Evolutionary conservation across 2,113 vertebrate genomes (phyloP), one percentile per base, ranked within the genome.

Genomic region (Podilymbus podiceps): DNA sequence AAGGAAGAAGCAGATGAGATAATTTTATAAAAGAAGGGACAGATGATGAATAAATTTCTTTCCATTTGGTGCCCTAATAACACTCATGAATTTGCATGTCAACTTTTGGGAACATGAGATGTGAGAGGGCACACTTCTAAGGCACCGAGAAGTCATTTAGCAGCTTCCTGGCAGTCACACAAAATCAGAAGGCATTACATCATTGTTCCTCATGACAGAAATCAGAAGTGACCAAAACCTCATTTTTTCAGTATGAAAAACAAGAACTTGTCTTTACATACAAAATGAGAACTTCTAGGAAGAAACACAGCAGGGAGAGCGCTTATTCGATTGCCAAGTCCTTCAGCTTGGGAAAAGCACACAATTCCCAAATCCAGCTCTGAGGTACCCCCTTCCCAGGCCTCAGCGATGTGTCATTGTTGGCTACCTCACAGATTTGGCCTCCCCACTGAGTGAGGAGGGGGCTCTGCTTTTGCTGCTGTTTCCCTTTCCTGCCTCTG

Each of bases 371-470:
- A 74, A 74, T 46, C 30, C 68, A 95, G 47, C 52, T 60, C 78
- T 17, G 15, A 40, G 59, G 40, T 46, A 71, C 3, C 3, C 31
- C 8, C 20, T 72, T 47, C 19, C 60, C n/a, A 47, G n/a, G 69
- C 44, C 5, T 5, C 35, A 66, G 71, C 3, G 5, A n/a, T 5
- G 2, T 42, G 52, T 59, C 1, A 0, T 24, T 20, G 17, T 35
- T 31, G 42, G 35, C 40, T 13, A 24, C 46, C 49, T 44, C 44
- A 47, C 30, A 58, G 13, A 19, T 63, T 33, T 76, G 53, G 63
- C 11, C 76, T 72, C 49, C 22, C 31, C 44, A 42, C 0, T 0
- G 1, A 80, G 42, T 1, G 4, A 69, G 59, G 56, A 47, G 28
- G 13, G 12, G 28, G 8, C 25, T 75, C 21, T 2, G 12, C 30